Base-by-base conservation (phyloP, 2,113 vertebrate species). In the Neomonachus schauinslandi region DNA sequence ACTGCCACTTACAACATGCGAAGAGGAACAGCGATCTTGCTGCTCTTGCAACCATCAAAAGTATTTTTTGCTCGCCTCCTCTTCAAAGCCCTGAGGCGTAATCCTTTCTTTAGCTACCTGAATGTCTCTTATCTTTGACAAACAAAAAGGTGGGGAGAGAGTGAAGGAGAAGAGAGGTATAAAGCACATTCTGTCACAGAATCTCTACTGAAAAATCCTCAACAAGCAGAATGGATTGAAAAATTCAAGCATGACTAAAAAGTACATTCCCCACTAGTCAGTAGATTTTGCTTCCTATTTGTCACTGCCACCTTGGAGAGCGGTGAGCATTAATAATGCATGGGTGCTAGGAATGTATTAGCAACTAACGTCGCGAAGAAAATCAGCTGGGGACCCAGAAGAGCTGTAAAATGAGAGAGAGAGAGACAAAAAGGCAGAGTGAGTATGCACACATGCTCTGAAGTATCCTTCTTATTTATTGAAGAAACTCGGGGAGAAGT, bases 271-370 rank as follows among this genome's bases (percentile, higher is more conserved):
- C 98, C 99, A 99, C 99, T 99, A 99, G 99, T 99, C 99, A 99
- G 99, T 99, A 99, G 99, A 99, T 99, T 99, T 98, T 99, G 99
- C 99, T 99, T 99, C 99, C 99, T 99, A 99, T 99, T 99, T 99
- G 99, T 99, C 99, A 99, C 99, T 99, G 99, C 99, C 99, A 99
- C 99, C 99, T 99, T 99, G 99, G 99, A 99, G 99, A 99, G 99
- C 98, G 83, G 99, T 98, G 98, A 99, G 99, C 99, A 99, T 99
- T 99, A 99, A 99, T 99, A 99, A 99, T 99, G 99, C 99, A 99
- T 99, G 99, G 99, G 98, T 99, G 98, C 99, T 98, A 99, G 99
- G 99, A 99, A 99, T 99, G 99, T 99, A 99, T 99, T 99, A 99
- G 99, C 99, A 99, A 99, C 99, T 99, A 99, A 99, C 99, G 99